Evolutionary conservation across 2,888 invertebrate species (phyloP), one percentile per base, ranked within the genome.

Genomic region (Nomada fucata): DNA sequence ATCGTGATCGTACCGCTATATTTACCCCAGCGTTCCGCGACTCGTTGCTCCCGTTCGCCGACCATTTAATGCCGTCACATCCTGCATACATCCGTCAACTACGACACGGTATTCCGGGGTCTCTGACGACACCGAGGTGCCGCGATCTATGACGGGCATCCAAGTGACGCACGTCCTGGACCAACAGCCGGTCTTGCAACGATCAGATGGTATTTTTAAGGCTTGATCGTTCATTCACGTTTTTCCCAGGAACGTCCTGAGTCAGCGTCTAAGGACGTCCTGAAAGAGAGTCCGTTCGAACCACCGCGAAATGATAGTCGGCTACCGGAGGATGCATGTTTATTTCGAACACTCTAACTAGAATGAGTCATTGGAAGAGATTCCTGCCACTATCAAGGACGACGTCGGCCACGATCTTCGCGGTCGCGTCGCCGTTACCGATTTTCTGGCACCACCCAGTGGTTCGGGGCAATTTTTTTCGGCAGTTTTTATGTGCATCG

Each of bases 151-250:
- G 76, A 78, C 82, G 77, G 61, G 60, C 36, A 5, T 2, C 23
- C 23, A 57, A 57, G 63, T 87, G 87, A 89, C 85, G 87, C 89
- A 87, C 50, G 29, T 76, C 67, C 29, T 50, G 70, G 52, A 10
- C 47, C 68, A 11, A 20, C 29, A 20, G 20, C 15, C 50, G 52
- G 42, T 42, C 67, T 42, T 1, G 50, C 61, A 44, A 47, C 67
- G 71, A 53, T 59, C 71, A 72, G 53, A 65, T 29, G 76, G 73
- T 85, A 86, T 87, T 89, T 90, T 89, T 86, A 83, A 86, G 84
- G 61, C 77, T 18, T 81, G 87, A 88, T 90, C 86, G 85, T 89
- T 91, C 89, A 89, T 88, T 84, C 84, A 75, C 86, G 84, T 84
- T 87, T 88, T 86, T 87, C 86, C 82, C 83, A 23, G 71, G 75